Evolutionary conservation across 2,797 vertebrate species (phyloP).

Genomic region (Phoebastria nigripes): DNA sequence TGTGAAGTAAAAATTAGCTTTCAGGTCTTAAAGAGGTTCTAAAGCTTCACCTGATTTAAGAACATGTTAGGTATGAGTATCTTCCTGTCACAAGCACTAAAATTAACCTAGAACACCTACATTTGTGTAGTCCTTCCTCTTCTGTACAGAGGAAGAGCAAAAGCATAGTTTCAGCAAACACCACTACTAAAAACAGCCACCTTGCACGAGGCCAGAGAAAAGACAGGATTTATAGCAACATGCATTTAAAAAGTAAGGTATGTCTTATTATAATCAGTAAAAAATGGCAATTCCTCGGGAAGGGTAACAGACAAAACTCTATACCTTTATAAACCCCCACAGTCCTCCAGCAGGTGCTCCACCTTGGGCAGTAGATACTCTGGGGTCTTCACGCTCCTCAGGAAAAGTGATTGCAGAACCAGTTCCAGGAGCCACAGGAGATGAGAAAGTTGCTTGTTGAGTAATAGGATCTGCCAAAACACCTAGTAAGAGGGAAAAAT

Average conservation of each 20-base stretch:
- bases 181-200: not conserved
- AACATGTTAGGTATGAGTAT: not conserved
- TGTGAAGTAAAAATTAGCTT: not conserved
- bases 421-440: conserved; percentile 53
- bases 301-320: not conserved
- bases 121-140: not conserved
- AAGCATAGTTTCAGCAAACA: not conserved
- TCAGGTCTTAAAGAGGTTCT: not conserved
- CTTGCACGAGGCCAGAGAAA: not conserved
- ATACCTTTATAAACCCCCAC: conserved; percentile 96
- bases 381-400: conserved; percentile 88
- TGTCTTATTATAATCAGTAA: not conserved
- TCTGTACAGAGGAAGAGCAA: not conserved
- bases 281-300: not conserved
- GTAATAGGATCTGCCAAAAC: conserved; percentile 81
- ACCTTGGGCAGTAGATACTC: conserved; percentile 40
- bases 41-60: not conserved
- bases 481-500: conserved; percentile 60
- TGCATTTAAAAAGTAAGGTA: not conserved
- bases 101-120: not conserved
- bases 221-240: not conserved
- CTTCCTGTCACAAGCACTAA: not conserved
- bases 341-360: conserved; percentile 80
- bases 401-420: conserved; percentile 93
- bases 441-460: conserved; percentile 79